Evolutionary conservation across 35 echinoderm and acorn worm genomes (phyloP), one percentile per base, ranked within the genome.

Genomic region (Patiria miniata): DNA sequence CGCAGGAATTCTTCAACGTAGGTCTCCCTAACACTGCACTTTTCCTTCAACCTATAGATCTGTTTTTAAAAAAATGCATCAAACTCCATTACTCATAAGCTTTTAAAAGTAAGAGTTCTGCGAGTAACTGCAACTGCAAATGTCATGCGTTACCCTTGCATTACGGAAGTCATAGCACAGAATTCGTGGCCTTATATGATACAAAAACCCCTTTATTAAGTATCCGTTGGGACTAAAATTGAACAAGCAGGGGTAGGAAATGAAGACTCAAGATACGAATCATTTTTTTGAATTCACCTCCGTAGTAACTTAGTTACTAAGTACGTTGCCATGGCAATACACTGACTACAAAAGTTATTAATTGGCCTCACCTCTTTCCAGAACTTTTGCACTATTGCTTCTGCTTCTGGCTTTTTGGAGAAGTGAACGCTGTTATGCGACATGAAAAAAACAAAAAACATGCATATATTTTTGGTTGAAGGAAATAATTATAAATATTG

Each of bases 341-440:
- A 69, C n/a, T 69, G 18, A 18, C 17, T 69, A 4, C n/a, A 69
- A 69, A 47, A 12, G 42, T 47, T n/a, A n/a, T n/a, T 6, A 47
- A 47, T 12, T 47, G 4, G 7, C 44, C 91, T 93, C 44, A 97
- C 95, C 88, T 97, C 95, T 90, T 86, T 97, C 85, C 83, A 84
- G 82, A 97, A 87, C 32, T 69, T 86, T 36, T 83, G 78, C 21
- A 97, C 88, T 26, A 97, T 36, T 0, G 87, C 90, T 61, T 90
- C 95, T 33, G 87, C 36, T 28, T 94, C 87, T 23, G 84, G 57
- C 39, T 86, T 86, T 0, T 76, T 39, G 26, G 55, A 61, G 65
- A 86, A 86, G 40, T 28, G 40, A 19, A 77, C 18, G 12, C 61
- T 86, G 65, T 30, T 73, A 58, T 10, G 7, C 1, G 26, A 40